These are phyloP conservation scores for Brotula barbata DNA, from an alignment of 2,797 vertebrate species.

Conservation along the genomic window DNA sequence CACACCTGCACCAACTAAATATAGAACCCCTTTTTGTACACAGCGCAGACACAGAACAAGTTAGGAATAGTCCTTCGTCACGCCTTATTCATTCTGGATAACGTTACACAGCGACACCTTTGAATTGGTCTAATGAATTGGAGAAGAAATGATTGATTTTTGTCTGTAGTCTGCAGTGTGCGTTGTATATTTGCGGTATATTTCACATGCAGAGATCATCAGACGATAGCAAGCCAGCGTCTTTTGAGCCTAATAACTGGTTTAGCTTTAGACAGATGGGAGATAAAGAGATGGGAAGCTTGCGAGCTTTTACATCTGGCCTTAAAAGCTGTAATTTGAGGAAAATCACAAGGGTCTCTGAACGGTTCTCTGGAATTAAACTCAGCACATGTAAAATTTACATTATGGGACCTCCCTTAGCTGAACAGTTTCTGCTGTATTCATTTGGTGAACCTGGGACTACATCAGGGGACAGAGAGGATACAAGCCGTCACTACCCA, in stretches of 20 bases:
- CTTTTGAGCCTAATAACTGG: constrained; percentile 34
- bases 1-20: constrained; percentile 1
- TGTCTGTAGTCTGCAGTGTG: constrained; percentile 2
- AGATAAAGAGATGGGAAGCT: constrained; percentile 23
- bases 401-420: not conserved
- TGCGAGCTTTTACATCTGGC: constrained; percentile 18
- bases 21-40: not conserved
- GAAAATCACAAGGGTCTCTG: not conserved
- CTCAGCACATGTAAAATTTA: not conserved
- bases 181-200: constrained; percentile 32
- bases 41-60: not conserved
- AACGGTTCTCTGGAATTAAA: not conserved
- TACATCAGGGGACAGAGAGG: not conserved
- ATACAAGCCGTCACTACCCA: not conserved
- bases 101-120: not conserved
- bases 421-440: not conserved
- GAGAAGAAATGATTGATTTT: no score
- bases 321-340: constrained; percentile 23
- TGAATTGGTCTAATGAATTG: no score
- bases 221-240: constrained; percentile 32
- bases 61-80: not conserved
- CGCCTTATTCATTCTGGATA: not conserved
- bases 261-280: constrained; percentile 38
- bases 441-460: not conserved
- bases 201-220: constrained; percentile 24